A percentile compares a stretch with the other conserved stretches of the same genome.
These are phyloP conservation scores for Eurosta solidaginis DNA, from an alignment of 1,140 invertebrate species.

Conservation along the genomic window DNA sequence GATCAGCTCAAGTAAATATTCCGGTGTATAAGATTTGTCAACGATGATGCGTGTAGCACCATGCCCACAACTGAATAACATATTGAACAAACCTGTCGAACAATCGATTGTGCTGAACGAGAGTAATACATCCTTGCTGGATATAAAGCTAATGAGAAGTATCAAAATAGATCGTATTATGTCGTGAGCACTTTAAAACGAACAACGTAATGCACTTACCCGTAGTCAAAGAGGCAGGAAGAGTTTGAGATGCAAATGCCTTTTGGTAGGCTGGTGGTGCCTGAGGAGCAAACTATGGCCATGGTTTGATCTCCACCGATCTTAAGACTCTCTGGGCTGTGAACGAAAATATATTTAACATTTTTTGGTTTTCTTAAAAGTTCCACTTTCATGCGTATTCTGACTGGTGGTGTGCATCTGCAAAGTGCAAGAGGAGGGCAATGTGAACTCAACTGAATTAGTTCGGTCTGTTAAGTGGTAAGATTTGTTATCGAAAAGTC, in stretches of 20 bases:
- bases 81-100: slow-evolving; percentile 51
- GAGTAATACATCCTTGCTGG: slow-evolving; percentile 50
- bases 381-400: no score
- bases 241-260: slow-evolving; percentile 74
- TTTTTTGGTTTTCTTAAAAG: no score
- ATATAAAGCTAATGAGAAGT: slow-evolving; percentile 44
- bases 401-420: no score
- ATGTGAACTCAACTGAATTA: no score
- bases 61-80: slow-evolving; percentile 51
- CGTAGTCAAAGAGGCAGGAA: slow-evolving; percentile 52
- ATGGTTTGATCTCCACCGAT: slow-evolving; percentile 52
- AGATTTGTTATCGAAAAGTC: no score
- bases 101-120: slow-evolving; percentile 57
- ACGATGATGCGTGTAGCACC: slow-evolving; percentile 53
- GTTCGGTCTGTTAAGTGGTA: no score
- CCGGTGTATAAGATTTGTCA: slow-evolving; percentile 48
- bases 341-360: background rate
- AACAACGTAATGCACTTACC: slow-evolving; percentile 36
- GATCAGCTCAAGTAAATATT: slow-evolving; percentile 50
- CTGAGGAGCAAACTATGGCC: slow-evolving; percentile 66
- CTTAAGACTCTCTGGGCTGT: slow-evolving; percentile 46
- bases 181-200: background rate
- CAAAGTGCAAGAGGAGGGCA: no score
- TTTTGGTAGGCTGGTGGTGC: slow-evolving; percentile 79
- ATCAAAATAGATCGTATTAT: background rate